Evolutionary conservation across 2,888 invertebrate genomes (phyloP), one percentile per base, ranked within the genome.

Genomic region (Mimumesa dahlbomi): DNA sequence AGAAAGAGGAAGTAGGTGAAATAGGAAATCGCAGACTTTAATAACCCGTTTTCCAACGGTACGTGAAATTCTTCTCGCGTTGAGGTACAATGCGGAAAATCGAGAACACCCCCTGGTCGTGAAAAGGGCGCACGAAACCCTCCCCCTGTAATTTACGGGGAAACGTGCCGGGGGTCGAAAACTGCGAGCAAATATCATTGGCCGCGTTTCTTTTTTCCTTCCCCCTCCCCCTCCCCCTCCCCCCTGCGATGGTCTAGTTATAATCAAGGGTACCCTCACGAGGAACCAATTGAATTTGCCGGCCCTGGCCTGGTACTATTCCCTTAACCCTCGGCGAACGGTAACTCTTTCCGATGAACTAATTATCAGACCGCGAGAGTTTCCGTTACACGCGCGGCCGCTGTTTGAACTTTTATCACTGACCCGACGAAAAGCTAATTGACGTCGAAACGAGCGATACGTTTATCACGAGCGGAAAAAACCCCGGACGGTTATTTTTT

Each of bases 31-130:
- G 66, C 59, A 67, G 72, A 73, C 77, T 82, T 82, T 80, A 83
- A 83, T 81, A 82, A 83, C 79, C 73, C 69, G 62, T 67, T 69
- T 56, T 64, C 22, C 68, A 68, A 73, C 73, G 65, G 69, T 48
- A 43, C 73, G 68, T 57, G 65, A 53, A 75, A 82, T 84, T 82
- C 79, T 79, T 75, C 81, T 73, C 79, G 71, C 75, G 76, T 78
- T 74, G 74, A 71, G 73, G 74, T 79, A 83, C 78, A 77, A 77
- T 75, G 75, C 70, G 73, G 74, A 79, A 81, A 71, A 77, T 73
- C 70, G 77, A 64, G 75, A 68, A 66, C 62, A 61, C 53, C 46
- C 61, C 50, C n/a, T n/a, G n/a, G 61, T 50, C 62, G 59, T 53
- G 63, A 63, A 70, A 67, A 77, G 73, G 71, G 77, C 62, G 65